Evolutionary conservation across 2,797 vertebrate species (phyloP).

Genomic region (Coendou prehensilis): DNA sequence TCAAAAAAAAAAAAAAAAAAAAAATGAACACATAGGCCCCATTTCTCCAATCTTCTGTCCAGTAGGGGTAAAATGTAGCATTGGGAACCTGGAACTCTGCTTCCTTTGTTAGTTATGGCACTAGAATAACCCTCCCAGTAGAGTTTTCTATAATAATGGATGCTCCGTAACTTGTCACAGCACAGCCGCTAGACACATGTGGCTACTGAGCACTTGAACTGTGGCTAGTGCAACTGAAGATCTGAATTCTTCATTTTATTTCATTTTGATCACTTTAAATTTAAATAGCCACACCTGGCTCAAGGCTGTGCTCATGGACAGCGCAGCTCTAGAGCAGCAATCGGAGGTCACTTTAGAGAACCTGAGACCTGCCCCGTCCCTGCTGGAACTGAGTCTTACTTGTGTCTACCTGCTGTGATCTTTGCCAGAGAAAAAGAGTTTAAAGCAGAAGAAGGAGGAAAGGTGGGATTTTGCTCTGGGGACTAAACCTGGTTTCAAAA

Average conservation of each 20-base stretch:
- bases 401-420: not conserved
- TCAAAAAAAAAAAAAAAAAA: too few species aligned
- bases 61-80: not conserved
- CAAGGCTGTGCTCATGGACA: not conserved
- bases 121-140: not conserved
- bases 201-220: not conserved
- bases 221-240: not conserved
- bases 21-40: not conserved
- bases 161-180: not conserved
- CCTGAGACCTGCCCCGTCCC: not conserved
- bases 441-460: not conserved
- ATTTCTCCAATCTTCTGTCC: not conserved
- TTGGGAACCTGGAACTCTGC: not conserved
- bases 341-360: not conserved
- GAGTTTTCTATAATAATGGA: not conserved
- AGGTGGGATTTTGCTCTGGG: not conserved
- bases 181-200: not conserved
- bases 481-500: not conserved
- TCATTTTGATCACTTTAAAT: not conserved
- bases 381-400: not conserved
- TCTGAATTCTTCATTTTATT: not conserved
- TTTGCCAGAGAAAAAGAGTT: not conserved
- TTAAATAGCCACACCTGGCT: not conserved
- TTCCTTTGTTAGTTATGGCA: not conserved
- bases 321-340: not conserved